These are phyloP conservation scores for Lysandra bellargus DNA, from an alignment of 2,888 invertebrate genomes.

Conservation along the genomic window DNA sequence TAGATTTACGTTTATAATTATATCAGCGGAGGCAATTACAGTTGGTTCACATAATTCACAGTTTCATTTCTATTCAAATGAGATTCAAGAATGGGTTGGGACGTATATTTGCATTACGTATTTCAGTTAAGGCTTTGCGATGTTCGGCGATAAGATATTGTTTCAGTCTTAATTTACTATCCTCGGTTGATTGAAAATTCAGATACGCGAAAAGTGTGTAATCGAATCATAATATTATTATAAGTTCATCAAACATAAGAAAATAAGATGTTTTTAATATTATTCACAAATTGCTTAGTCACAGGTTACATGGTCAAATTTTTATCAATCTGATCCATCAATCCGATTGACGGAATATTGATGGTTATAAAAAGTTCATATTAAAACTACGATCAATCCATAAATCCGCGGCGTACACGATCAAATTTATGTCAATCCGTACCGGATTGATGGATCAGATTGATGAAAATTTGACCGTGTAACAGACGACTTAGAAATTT, in stretches of 20 bases:
- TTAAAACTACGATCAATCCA: no score
- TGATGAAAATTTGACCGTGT: no score
- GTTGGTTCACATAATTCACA: conserved; percentile 30
- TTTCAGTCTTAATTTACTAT: conserved; percentile 2
- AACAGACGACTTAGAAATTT: no score
- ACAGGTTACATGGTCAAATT: no score
- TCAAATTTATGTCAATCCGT: no score
- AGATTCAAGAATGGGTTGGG: conserved; percentile 31
- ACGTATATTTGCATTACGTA: conserved; percentile 30
- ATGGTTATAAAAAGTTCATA: no score
- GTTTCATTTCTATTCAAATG: conserved; percentile 31
- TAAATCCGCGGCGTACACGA: no score
- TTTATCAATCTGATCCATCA: no score
- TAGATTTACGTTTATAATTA: conserved; percentile 10
- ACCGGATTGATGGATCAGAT: no score
- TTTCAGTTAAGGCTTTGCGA: conserved; percentile 17
- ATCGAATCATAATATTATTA: background rate
- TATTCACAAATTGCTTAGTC: no score
- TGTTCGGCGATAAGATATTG: conserved; percentile 12
- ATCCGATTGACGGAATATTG: no score
- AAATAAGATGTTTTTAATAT: no score
- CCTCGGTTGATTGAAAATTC: background rate
- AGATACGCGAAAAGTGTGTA: background rate
- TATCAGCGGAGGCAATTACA: background rate
- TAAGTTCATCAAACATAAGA: background rate